Conservation (phyloP, 2,113 vertebrate genomes). For the Poecile atricapillus region DNA sequence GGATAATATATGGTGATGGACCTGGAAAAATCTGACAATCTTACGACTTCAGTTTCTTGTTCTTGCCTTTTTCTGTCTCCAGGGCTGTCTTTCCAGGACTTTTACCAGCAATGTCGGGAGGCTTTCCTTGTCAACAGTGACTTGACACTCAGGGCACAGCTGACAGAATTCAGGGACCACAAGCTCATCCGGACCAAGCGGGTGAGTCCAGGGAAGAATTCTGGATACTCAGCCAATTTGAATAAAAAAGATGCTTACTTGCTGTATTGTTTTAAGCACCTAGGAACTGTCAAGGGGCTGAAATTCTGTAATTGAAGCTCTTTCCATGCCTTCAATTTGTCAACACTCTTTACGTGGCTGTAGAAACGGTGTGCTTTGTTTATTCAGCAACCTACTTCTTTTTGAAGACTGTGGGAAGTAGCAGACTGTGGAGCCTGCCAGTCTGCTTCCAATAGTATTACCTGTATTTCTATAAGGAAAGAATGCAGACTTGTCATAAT, state of each 20-base stretch:
- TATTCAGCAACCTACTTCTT: background rate
- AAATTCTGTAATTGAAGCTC: background rate
- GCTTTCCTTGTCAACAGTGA: slow-evolving; percentile 97
- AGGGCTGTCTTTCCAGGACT: slow-evolving; percentile 98
- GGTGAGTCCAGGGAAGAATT: slow-evolving; percentile 67
- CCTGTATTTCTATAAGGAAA: background rate
- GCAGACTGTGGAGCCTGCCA: background rate
- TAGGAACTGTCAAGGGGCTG: background rate
- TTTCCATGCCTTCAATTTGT: background rate
- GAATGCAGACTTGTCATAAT: background rate
- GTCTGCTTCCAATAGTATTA: background rate
- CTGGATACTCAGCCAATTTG: background rate
- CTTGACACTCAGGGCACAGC: slow-evolving; percentile 92
- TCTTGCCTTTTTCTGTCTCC: background rate
- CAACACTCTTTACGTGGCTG: background rate
- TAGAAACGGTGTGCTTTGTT: background rate
- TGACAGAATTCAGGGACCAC: slow-evolving; percentile 97
- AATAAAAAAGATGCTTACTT: background rate
- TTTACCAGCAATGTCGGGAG: slow-evolving; percentile 97
- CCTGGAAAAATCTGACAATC: background rate
- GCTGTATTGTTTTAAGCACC: background rate
- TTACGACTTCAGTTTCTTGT: background rate
- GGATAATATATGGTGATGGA: background rate
- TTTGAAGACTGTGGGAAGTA: background rate
- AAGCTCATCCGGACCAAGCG: slow-evolving; percentile 93